phyloP scores from a whole-genome alignment of 2,888 invertebrate species.

The Hermaeophaga mercurialis region DNA sequence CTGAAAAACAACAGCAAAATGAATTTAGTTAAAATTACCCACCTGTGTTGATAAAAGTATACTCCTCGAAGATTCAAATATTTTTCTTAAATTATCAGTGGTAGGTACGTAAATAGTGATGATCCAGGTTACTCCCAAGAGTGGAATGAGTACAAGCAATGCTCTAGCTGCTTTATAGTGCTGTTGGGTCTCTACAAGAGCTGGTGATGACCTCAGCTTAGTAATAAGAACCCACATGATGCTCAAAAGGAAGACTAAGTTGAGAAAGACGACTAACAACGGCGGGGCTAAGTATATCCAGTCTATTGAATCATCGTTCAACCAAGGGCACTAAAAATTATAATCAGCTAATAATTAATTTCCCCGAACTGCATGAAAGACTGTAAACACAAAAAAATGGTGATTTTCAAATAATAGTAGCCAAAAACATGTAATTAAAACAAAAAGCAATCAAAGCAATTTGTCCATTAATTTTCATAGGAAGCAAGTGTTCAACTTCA shows the following conservation, averaged over 20 bases:
- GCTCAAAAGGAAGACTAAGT: constrained; percentile 79
- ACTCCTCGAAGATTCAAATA: constrained; percentile 80
- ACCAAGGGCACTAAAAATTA: constrained; percentile 68
- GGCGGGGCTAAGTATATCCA: constrained; percentile 90
- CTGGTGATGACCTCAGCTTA: constrained; percentile 88
- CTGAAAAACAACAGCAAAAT: neutral
- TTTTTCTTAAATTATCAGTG: constrained; percentile 72
- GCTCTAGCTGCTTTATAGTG: constrained; percentile 91
- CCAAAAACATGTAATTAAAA: too few species aligned
- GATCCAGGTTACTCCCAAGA: constrained; percentile 90
- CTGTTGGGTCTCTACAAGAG: constrained; percentile 82
- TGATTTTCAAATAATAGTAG: too few species aligned
- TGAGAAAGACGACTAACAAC: constrained; percentile 78
- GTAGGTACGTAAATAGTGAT: constrained; percentile 82
- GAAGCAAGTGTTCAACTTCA: too few species aligned
- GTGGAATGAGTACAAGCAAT: constrained; percentile 85
- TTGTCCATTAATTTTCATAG: too few species aligned
- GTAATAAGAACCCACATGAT: constrained; percentile 95
- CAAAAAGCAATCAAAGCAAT: too few species aligned
- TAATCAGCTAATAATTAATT: too few species aligned
- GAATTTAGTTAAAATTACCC: neutral
- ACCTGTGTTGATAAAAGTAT: constrained; percentile 92
- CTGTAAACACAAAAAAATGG: too few species aligned
- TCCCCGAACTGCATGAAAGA: too few species aligned
- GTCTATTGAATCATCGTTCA: constrained; percentile 78